Evolutionary conservation across 2,888 invertebrate genomes (phyloP).

Genomic region (Holacanthella duospinosa): DNA sequence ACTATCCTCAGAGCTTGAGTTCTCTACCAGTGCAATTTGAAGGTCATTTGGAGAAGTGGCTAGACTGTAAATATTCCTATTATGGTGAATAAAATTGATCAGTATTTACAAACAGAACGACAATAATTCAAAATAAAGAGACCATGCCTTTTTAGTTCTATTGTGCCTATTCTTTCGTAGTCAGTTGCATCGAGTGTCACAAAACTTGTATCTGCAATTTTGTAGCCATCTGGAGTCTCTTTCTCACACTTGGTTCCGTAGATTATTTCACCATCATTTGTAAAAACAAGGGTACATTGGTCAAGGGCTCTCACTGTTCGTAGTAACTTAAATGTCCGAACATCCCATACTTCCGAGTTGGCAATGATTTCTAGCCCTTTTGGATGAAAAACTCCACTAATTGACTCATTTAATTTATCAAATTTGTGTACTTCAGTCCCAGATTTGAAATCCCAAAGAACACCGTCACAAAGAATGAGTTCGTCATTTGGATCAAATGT

Average conservation of each 20-base stretch:
- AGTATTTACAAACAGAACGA: too few relatives aligned
- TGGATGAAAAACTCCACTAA: conserved; percentile 93
- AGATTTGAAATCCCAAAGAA: conserved; percentile 82
- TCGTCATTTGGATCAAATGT: conserved; percentile 91
- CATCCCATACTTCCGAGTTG: conserved; percentile 97
- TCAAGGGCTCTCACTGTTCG: conserved; percentile 89
- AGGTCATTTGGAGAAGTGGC: conserved; percentile 29
- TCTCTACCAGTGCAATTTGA: conserved; percentile 83
- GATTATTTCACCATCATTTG: conserved; percentile 71
- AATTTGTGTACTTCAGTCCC: conserved; percentile 89
- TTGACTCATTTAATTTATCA: conserved; percentile 89
- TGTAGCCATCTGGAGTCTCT: conserved; percentile 47
- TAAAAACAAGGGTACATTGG: conserved; percentile 81
- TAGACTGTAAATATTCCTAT: conserved; percentile 16
- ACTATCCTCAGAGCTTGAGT: conserved; percentile 53
- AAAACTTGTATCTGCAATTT: conserved; percentile 78
- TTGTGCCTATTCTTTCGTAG: conserved; percentile 66
- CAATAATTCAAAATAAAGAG: too few relatives aligned
- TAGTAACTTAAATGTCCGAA: conserved; percentile 83
- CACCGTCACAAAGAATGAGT: conserved; percentile 87
- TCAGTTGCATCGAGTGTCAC: conserved; percentile 88
- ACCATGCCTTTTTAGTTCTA: conserved; percentile 26
- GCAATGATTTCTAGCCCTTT: conserved; percentile 92
- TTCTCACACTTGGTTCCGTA: conserved; percentile 75
- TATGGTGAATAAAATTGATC: too few relatives aligned